Base-by-base conservation (phyloP, 2,113 vertebrate genomes). In the Pelodiscus sinensis region DNA sequence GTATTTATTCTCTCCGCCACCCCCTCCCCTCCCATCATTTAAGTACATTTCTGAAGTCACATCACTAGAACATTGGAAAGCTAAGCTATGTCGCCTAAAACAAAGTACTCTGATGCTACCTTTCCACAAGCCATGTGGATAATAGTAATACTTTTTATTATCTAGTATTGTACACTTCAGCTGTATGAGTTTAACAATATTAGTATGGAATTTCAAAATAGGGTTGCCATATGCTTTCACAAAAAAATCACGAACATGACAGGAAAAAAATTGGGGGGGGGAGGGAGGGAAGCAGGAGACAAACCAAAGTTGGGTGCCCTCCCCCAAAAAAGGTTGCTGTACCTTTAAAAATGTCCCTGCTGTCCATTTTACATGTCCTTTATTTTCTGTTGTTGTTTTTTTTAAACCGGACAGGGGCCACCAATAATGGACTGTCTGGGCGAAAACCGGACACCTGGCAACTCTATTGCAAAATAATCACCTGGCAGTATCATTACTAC, bases 171-270 rank as follows among this genome's bases (percentile, higher is more conserved):
- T 22, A 9, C 24, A 51, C 31, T 71, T 51, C 29, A 55, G 6
- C 38, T 75, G 65, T 13, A 51, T 52, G 0, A 0, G 22, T 52
- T 14, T 38, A 58, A 14, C 1, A 2, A 24, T 9, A 0, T 8
- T 82, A 50, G 50, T 35, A 6, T 91, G n/a, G 68, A 58, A 52
- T 51, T n/a, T n/a, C n/a, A n/a, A n/a, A n/a, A n/a, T n/a, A n/a
- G n/a, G n/a, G n/a, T n/a, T n/a, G n/a, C n/a, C n/a, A n/a, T n/a
- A n/a, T n/a, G n/a, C n/a, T n/a, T n/a, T n/a, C n/a, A n/a, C n/a
- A n/a, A n/a, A n/a, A n/a, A n/a, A n/a, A n/a, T n/a, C n/a, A n/a
- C n/a, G n/a, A n/a, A n/a, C n/a, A n/a, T n/a, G n/a, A n/a, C n/a
- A n/a, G n/a, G n/a, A n/a, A n/a, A n/a, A n/a, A n/a, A n/a, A n/a